Evolutionary conservation across 2,113 vertebrate species (phyloP).

Genomic region (human (Homo sapiens)): DNA sequence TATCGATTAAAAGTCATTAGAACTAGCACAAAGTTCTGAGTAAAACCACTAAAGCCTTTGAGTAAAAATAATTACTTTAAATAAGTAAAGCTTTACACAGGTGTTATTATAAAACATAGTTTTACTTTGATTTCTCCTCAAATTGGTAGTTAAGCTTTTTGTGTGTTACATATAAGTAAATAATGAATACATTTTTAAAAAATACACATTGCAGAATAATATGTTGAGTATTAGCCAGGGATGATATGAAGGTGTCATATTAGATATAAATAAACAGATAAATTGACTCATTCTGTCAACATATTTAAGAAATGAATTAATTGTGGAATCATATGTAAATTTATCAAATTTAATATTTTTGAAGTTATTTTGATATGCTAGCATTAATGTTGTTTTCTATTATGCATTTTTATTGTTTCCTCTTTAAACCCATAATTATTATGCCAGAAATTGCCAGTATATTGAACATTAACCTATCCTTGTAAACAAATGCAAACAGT

Average conservation of each 20-base stretch:
- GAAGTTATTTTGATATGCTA: neutral
- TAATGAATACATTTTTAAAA: neutral
- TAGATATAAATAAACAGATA: neutral
- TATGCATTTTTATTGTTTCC: constrained; percentile 12
- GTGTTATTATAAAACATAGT: neutral
- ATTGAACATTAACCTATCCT: neutral
- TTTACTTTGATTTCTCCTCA: neutral
- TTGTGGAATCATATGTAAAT: neutral
- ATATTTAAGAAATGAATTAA: neutral
- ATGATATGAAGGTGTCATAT: neutral
- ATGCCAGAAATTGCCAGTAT: neutral
- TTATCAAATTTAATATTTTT: neutral
- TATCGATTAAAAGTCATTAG: neutral
- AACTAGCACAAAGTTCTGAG: neutral
- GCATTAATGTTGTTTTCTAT: neutral
- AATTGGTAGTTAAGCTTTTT: neutral
- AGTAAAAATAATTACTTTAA: neutral
- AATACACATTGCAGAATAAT: neutral
- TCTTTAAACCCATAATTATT: neutral
- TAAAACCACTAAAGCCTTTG: neutral
- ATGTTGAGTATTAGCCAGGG: neutral
- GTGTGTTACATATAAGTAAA: neutral
- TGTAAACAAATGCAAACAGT: neutral
- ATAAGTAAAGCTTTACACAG: neutral
- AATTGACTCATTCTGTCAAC: neutral